These are phyloP conservation scores for Adoxophyes honmai DNA, from an alignment of 1,140 invertebrate species.

Conservation along the genomic window DNA sequence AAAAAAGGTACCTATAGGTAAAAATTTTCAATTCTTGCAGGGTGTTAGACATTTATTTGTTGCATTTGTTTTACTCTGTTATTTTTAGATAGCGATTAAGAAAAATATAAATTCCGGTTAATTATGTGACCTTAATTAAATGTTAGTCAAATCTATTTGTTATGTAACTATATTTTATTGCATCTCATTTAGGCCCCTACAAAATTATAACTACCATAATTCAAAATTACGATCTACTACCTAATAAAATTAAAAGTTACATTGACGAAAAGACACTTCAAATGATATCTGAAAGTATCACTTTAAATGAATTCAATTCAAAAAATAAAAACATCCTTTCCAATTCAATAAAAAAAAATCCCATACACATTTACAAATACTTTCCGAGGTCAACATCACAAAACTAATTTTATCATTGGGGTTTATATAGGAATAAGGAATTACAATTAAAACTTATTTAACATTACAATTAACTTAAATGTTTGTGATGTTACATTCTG, in stretches of 20 bases:
- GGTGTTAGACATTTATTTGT: neutral
- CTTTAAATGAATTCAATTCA: too few relatives aligned
- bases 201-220: conserved; percentile 9
- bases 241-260: neutral
- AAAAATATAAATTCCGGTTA: neutral
- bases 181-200: conserved; percentile 15
- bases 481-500: neutral
- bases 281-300: too few relatives aligned
- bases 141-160: neutral
- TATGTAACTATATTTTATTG: conserved; percentile 10
- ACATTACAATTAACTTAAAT: neutral
- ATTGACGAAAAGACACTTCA: too few relatives aligned
- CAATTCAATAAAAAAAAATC: too few relatives aligned
- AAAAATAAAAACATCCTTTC: too few relatives aligned
- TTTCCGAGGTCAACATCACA: too few relatives aligned
- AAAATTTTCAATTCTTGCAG: neutral
- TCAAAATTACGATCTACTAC: conserved; percentile 1
- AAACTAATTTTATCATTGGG: neutral
- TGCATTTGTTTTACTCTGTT: neutral
- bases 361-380: too few relatives aligned
- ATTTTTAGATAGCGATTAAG: neutral
- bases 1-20: neutral
- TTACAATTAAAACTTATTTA: neutral
- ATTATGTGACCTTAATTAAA: neutral
- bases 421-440: neutral